Percentiles rank a stretch among this genome's conserved stretches.
phyloP scores from a whole-genome alignment of 1,140 invertebrate species.

The Musca domestica region DNA sequence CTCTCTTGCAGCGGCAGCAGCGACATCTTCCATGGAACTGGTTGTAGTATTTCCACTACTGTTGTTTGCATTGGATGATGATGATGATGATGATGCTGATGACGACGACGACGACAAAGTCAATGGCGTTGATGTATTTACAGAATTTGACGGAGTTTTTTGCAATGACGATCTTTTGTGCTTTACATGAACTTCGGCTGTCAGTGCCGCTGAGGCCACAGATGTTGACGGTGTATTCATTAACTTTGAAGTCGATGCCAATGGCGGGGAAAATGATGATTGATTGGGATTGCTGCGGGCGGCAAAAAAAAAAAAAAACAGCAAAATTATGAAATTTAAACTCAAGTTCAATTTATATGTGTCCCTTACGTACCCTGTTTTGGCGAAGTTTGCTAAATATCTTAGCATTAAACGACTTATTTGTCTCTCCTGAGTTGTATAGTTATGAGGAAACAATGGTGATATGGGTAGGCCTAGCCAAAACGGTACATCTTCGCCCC shows the following conservation, averaged over 20 bases:
- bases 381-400: constrained; percentile 80
- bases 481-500: constrained; percentile 94
- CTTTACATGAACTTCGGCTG: constrained; percentile 7
- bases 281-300: constrained; percentile 45
- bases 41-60: not conserved
- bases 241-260: constrained; percentile 22
- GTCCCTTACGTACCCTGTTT: constrained; percentile 67
- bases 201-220: not conserved
- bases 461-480: constrained; percentile 87
- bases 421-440: constrained; percentile 67
- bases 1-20: constrained; percentile 25
- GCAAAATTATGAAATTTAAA: no score
- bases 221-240: not conserved
- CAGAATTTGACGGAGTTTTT: not conserved
- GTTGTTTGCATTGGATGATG: not conserved
- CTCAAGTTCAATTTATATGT: no score
- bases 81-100: constrained; percentile 12
- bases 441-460: constrained; percentile 67
- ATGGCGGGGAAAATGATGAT: constrained; percentile 26
- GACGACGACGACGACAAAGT: no score
- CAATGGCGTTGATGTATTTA: constrained; percentile 18
- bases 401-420: constrained; percentile 74
- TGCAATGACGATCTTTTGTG: constrained; percentile 23
- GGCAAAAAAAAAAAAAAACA: not conserved
- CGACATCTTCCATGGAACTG: constrained; percentile 7